These are phyloP conservation scores for Thaumetopoea pityocampa DNA, from an alignment of 1,140 invertebrate genomes.

Conservation along the genomic window DNA sequence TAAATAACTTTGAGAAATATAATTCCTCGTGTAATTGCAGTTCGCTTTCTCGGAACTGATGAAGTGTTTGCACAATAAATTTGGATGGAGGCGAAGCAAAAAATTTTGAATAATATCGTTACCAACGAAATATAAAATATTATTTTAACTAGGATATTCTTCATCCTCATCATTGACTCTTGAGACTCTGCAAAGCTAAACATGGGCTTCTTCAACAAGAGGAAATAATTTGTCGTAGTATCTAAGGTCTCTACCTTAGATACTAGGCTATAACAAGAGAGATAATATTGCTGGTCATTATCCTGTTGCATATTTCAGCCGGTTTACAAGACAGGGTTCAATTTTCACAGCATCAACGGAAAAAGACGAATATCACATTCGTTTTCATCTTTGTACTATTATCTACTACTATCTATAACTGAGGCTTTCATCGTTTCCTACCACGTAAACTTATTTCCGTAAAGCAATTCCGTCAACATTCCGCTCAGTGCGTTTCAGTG, in stretches of 20 bases:
- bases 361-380: too few species aligned
- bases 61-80: constrained; percentile 26
- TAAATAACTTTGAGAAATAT: constrained; percentile 8
- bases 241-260: too few species aligned
- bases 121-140: constrained; percentile 3
- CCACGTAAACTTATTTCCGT: constrained; percentile 5
- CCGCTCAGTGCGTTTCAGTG: constrained; percentile 28
- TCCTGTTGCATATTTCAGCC: too few species aligned
- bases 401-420: background rate
- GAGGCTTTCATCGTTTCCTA: background rate
- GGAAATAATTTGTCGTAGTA: too few species aligned
- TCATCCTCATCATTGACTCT: background rate
- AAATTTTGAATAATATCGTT: too few species aligned
- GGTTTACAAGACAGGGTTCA: too few species aligned
- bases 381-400: background rate
- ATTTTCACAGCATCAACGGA: too few species aligned
- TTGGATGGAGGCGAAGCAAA: too few species aligned
- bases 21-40: constrained; percentile 14
- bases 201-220: too few species aligned
- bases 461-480: constrained; percentile 28
- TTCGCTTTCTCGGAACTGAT: constrained; percentile 16
- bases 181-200: too few species aligned
- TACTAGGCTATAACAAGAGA: too few species aligned
- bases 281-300: too few species aligned
- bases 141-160: background rate